Evolutionary conservation across 1,140 invertebrate species (phyloP), one percentile per base, ranked within the genome.

Genomic region (Sycophaga agraensis): DNA sequence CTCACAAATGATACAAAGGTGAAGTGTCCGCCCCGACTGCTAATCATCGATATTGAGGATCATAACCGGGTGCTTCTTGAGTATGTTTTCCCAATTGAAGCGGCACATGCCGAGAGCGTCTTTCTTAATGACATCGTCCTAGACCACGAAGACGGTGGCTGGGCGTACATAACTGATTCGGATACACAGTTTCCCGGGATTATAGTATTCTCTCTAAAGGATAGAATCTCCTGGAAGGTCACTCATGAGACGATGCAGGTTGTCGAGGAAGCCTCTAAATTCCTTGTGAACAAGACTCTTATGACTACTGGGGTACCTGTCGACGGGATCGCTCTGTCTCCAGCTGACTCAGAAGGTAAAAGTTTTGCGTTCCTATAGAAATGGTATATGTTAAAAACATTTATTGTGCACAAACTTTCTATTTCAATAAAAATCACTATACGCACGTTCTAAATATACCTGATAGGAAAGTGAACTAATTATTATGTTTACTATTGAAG

Each of bases 91-190:
- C 80, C 86, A 0, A 50, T 76, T 4, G 75, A 83, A 1, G 77
- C 82, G 14, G 76, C 80, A 7, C 73, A 80, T 2, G 62, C 73
- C 2, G 73, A 81, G 17, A 82, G 78, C 1, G 83, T 83, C 12
- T 85, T 83, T 63, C 70, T 88, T 7, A 86, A 86, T 60, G 86
- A 88, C 65, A 77, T 88, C 11, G 86, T 88, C 1, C 70, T 88
- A 4, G 87, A 88, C 67, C 84, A 85, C 65, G 76, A 82, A 24
- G 82, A 84, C 67, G 84, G 82, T 62, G 84, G 84, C 45, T 86
- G 77, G 65, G 86, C 86, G 14, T 89, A 87, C 65, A 87, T 89
- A 19, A 85, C 85, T 0, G 87, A 88, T 66, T 84, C 82, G 64
- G 84, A 84, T 63, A 79, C 77, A 0, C 70, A 78, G 3, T 84